phyloP scores from a whole-genome alignment of 2,888 invertebrate genomes.

The Steinernema scapterisci region DNA sequence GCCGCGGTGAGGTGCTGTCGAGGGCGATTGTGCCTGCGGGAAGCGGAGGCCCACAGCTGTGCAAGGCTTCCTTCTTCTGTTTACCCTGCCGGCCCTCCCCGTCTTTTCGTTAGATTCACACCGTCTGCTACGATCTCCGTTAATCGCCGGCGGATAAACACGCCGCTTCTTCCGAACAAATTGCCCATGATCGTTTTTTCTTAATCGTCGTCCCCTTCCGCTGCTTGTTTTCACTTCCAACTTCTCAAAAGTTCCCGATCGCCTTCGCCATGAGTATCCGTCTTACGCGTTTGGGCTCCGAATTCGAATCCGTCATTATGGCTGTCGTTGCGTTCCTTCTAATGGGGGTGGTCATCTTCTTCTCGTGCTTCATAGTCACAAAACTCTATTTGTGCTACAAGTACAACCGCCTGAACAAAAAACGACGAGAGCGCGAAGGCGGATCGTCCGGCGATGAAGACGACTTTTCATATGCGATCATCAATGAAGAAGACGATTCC shows the following conservation, averaged over 20 bases:
- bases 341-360: conserved; percentile 45
- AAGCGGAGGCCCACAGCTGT: conserved; percentile 6
- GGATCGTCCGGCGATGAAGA: background rate
- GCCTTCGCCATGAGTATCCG: conserved; percentile 31
- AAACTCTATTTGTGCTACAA: conserved; percentile 42
- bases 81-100: conserved; percentile 13
- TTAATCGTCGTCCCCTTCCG: background rate
- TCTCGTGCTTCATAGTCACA: conserved; percentile 49
- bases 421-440: conserved; percentile 1
- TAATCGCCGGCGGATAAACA: conserved; percentile 6
- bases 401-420: conserved; percentile 4
- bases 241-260: background rate
- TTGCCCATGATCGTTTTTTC: background rate
- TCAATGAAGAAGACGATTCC: conserved; percentile 13
- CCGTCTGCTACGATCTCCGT: background rate
- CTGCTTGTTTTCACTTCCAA: background rate
- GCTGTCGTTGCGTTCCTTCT: conserved; percentile 45
- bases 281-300: conserved; percentile 49
- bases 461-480: conserved; percentile 22
- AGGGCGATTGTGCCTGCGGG: background rate
- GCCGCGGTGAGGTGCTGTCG: background rate
- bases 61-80: conserved; percentile 16
- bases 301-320: conserved; percentile 51
- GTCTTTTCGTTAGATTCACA: conserved; percentile 21
- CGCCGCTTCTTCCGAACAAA: background rate